Conservation (phyloP, 2,113 vertebrate species). For the Bubo blakistoni region DNA sequence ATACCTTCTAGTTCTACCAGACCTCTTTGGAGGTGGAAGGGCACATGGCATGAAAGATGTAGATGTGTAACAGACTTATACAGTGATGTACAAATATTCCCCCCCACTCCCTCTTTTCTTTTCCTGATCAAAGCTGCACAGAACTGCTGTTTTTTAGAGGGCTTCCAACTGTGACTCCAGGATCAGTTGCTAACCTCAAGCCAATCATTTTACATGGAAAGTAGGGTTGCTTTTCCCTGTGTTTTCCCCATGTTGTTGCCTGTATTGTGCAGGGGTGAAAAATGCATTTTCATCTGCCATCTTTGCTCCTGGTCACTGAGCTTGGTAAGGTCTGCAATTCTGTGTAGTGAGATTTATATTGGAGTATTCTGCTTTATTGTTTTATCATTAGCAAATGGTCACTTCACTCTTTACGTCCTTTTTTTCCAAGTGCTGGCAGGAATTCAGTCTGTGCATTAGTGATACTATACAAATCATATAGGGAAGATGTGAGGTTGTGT, state of each 20-base stretch:
- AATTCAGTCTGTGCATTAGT: neutral
- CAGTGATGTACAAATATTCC: neutral
- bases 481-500: neutral
- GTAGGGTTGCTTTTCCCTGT: neutral
- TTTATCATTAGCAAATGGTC: neutral
- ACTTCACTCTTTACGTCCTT: neutral
- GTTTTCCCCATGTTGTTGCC: neutral
- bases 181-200: neutral
- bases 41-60: neutral
- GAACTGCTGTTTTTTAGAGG: neutral
- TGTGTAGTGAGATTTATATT: neutral
- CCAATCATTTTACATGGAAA: neutral
- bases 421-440: neutral
- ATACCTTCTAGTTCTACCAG: neutral
- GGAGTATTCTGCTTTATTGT: neutral
- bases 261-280: neutral
- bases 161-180: neutral
- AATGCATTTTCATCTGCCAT: neutral
- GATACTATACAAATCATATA: fast-evolving
- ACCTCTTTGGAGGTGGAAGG: neutral
- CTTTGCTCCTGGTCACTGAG: neutral
- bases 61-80: neutral
- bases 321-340: neutral
- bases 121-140: neutral
- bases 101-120: fast-evolving